These are phyloP conservation scores for Tenthredo livida DNA, from an alignment of 2,888 invertebrate species.

Conservation along the genomic window DNA sequence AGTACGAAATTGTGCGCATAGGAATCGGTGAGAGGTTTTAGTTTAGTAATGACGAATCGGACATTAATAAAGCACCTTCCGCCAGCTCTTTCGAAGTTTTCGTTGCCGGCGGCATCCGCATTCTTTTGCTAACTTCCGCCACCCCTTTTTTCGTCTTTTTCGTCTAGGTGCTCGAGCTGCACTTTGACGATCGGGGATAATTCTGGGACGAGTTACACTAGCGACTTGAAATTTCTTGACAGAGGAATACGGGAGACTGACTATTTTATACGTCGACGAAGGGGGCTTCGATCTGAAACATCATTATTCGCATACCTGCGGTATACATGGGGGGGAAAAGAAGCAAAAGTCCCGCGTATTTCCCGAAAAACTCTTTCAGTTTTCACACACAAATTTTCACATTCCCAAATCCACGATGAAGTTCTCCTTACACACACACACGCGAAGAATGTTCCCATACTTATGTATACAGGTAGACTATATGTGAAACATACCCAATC, in stretches of 20 bases:
- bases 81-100: conserved; percentile 9
- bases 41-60: background rate
- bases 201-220: background rate
- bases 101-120: conserved; percentile 10
- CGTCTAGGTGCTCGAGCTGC: background rate
- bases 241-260: conserved; percentile 62
- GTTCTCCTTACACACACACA: background rate
- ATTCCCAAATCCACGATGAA: background rate
- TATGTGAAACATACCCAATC: conserved; percentile 28
- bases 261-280: conserved; percentile 59
- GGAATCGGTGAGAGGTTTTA: background rate
- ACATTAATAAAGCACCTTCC: conserved; percentile 31
- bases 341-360: background rate
- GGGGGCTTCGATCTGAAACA: conserved; percentile 32
- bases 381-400: background rate
- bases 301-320: background rate
- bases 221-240: conserved; percentile 50
- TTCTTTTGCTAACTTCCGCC: conserved; percentile 1
- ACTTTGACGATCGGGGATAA: conserved; percentile 3
- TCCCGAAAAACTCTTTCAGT: background rate
- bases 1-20: background rate
- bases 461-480: background rate
- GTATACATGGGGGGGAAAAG: background rate
- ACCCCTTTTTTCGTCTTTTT: conserved; percentile 39
- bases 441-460: background rate